Evolutionary conservation across 2,888 invertebrate genomes (phyloP), one percentile per base, ranked within the genome.

Genomic region (Melieria omissa): DNA sequence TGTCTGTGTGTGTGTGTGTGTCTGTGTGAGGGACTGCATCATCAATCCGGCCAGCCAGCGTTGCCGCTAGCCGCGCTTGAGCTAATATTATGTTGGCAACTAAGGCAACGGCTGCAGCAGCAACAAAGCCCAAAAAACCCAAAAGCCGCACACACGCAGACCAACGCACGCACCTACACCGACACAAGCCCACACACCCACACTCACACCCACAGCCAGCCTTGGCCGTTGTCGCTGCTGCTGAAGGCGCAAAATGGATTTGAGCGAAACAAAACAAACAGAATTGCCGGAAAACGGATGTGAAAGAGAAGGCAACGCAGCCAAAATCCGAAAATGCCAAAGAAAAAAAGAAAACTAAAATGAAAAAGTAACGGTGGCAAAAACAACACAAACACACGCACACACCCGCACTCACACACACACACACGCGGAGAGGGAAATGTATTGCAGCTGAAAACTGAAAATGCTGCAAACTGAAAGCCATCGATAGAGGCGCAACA

Each of bases 401-500:
- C 10, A 64, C 49, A 9, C 4, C 41, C 9, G 16, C 54, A 69
- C 45, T 12, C 55, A 52, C 10, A 29, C 46, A 63, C 12, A 41
- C 49, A 9, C 7, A 57, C 16, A 65, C 29, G 12, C 52, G 46
- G 46, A 60, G 41, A 49, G 5, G 16, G 47, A 66, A 44, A 69
- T 12, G 65, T n/a, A 60, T n/a, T 29, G 55, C 7, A 46, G 49
- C 65, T 29, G 41, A 45, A 45, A 58, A 49, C 47, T 4, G 42
- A 52, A 65, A 62, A 61, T 47, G n/a, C 29, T 54, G 49, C n/a
- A 52, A 65, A 67, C 47, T 29, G 64, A 54, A 65, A 65, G 52
- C 52, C 52, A 65, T 65, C 64, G 64, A 65, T 65, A 52, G 47
- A 63, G 63, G 46, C 45, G 63, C 46, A 45, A 63, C 16, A 29